A percentile compares a stretch with the other conserved stretches of the same genome.
These are phyloP conservation scores for Euwallacea similis DNA, from an alignment of 1,140 invertebrate genomes.

Conservation along the genomic window DNA sequence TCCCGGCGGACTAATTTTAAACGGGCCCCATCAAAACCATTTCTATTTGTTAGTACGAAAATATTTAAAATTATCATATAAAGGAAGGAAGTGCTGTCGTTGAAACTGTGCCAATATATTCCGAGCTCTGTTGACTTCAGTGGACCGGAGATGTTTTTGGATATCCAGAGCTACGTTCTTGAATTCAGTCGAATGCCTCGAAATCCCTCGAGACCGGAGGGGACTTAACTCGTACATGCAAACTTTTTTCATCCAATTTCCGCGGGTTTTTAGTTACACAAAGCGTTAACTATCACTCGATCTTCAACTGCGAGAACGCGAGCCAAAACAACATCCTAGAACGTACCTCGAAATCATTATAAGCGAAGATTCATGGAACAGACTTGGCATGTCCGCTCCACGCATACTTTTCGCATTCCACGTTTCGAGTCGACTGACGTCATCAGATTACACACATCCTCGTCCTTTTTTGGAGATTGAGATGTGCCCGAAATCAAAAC, in stretches of 20 bases:
- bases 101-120: slow-evolving; percentile 26
- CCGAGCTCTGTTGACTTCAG: slow-evolving; percentile 20
- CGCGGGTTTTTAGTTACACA: too few relatives aligned
- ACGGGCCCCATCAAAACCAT: slow-evolving; percentile 24
- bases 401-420: slow-evolving; percentile 35
- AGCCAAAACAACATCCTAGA: not conserved
- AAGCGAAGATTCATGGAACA: slow-evolving; percentile 28
- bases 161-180: not conserved
- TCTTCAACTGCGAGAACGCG: too few relatives aligned
- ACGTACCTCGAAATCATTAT: not conserved
- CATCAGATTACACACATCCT: slow-evolving; percentile 28
- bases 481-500: not conserved
- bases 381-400: slow-evolving; percentile 32
- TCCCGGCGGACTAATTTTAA: not conserved
- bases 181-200: not conserved
- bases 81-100: slow-evolving; percentile 29
- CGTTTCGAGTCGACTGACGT: slow-evolving; percentile 29
- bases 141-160: slow-evolving; percentile 5
- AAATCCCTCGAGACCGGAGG: too few relatives aligned
- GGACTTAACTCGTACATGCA: too few relatives aligned
- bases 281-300: too few relatives aligned
- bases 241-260: too few relatives aligned
- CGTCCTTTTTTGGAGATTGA: slow-evolving; percentile 28
- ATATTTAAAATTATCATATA: slow-evolving; percentile 30
- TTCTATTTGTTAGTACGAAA: slow-evolving; percentile 25